phyloP scores from a whole-genome alignment of 2,888 invertebrate genomes.

The Melinopterus prodromus region DNA sequence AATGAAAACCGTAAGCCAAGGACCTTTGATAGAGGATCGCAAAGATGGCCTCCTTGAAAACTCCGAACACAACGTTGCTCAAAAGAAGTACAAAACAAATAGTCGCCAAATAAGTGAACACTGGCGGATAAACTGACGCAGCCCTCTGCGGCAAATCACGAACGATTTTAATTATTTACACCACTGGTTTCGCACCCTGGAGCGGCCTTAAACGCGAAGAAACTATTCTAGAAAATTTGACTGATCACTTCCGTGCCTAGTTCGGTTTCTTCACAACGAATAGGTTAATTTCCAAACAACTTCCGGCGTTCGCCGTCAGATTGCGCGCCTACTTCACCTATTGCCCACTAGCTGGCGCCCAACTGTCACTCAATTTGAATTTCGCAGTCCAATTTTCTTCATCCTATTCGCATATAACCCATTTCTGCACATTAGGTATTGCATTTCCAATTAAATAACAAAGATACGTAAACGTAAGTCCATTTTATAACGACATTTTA shows the following conservation, averaged over 20 bases:
- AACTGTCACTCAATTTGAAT: not conserved
- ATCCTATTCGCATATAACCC: not conserved
- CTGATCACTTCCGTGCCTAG: constrained; percentile 59
- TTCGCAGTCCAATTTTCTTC: not conserved
- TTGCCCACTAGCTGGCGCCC: constrained; percentile 25
- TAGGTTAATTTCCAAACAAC: constrained; percentile 27
- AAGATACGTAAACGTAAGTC: too few species aligned
- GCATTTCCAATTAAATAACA: too few species aligned
- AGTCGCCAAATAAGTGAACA: constrained; percentile 40
- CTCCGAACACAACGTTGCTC: constrained; percentile 78
- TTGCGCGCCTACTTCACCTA: constrained; percentile 11
- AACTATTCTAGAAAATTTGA: constrained; percentile 55
- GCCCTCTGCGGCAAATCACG: constrained; percentile 39
- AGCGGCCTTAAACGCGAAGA: constrained; percentile 39
- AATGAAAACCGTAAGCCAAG: constrained; percentile 83
- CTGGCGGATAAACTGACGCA: constrained; percentile 39
- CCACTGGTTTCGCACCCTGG: constrained; percentile 40
- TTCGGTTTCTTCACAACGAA: constrained; percentile 30
- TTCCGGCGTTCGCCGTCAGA: constrained; percentile 25
- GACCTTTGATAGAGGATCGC: constrained; percentile 87
- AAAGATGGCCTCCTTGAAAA: constrained; percentile 86
- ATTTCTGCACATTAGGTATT: too few species aligned
- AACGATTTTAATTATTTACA: constrained; percentile 41
- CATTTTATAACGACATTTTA: too few species aligned
- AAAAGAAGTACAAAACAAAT: constrained; percentile 55